Conservation (phyloP, 37 sponge, comb jelly and placozoan species). For the Halichondria panicea region DNA sequence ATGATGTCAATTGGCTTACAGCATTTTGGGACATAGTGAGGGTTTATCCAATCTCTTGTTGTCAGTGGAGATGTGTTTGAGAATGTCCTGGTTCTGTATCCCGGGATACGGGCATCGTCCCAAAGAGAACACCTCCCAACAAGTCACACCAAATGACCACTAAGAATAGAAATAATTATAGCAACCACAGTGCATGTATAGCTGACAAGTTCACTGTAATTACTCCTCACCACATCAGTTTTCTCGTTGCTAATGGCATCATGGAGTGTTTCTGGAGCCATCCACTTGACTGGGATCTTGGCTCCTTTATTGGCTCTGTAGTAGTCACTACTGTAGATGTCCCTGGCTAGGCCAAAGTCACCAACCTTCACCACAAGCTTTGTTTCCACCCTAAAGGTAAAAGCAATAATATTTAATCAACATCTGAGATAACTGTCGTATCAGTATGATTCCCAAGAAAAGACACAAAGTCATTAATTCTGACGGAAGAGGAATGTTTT, state of each 20-base stretch:
- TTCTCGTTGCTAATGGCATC: conserved; percentile 36
- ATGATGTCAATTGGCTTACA: too few relatives aligned
- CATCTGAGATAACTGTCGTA: too few relatives aligned
- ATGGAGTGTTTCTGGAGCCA: conserved; percentile 36
- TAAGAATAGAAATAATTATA: neutral
- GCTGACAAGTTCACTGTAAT: too few relatives aligned
- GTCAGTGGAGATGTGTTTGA: too few relatives aligned
- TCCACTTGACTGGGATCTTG: conserved; percentile 42
- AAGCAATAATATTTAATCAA: too few relatives aligned
- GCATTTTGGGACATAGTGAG: too few relatives aligned
- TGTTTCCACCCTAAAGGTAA: conserved; percentile 12
- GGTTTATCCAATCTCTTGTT: conserved; percentile 36
- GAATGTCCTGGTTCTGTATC: too few relatives aligned
- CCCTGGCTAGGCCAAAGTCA: conserved; percentile 48
- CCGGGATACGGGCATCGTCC: conserved; percentile 64
- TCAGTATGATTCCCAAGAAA: too few relatives aligned
- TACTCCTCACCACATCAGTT: conserved; percentile 35
- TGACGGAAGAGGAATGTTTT: too few relatives aligned
- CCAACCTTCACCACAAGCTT: conserved; percentile 21
- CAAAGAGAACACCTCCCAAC: conserved; percentile 29
- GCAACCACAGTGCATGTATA: neutral
- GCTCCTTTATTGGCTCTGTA: neutral
- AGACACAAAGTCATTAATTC: too few relatives aligned
- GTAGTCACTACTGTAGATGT: conserved; percentile 18
- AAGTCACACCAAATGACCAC: conserved; percentile 50